A percentile compares a stretch with the other conserved stretches of the same genome.
Evolutionary conservation across 2,888 invertebrate species (phyloP).

Genomic region (Tipula vernalis): DNA sequence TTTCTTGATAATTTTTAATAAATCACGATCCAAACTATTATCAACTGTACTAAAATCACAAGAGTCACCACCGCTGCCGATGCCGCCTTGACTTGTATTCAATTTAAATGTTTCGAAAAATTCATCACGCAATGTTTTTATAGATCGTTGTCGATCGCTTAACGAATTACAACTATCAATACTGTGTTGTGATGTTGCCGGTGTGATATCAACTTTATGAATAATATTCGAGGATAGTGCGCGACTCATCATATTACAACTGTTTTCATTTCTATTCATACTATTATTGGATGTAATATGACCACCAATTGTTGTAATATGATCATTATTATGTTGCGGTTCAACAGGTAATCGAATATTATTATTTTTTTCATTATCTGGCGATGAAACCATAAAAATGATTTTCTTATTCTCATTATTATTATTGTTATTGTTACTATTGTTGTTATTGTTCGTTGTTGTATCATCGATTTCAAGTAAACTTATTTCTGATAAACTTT

Average conservation of each 20-base stretch:
- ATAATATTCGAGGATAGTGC: not conserved
- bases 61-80: not conserved
- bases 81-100: not conserved
- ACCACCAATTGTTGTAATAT: not conserved
- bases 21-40: not conserved
- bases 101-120: conserved; percentile 6
- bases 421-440: not conserved
- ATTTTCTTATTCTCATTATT: not conserved
- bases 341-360: conserved; percentile 11
- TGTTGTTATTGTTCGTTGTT: not conserved
- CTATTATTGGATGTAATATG: conserved; percentile 6
- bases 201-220: not conserved
- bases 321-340: not conserved
- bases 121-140: conserved; percentile 8
- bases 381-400: conserved; percentile 5
- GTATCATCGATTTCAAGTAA: conserved; percentile 13
- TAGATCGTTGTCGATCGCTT: not conserved
- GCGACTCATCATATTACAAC: not conserved
- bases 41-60: not conserved
- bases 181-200: not conserved
- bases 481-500: conserved; percentile 15
- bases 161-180: not conserved
- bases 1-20: conserved; percentile 6
- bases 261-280: not conserved
- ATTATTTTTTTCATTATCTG: not conserved